phyloP scores from a whole-genome alignment of 1,140 invertebrate genomes.

The Phymastichus coffea region DNA sequence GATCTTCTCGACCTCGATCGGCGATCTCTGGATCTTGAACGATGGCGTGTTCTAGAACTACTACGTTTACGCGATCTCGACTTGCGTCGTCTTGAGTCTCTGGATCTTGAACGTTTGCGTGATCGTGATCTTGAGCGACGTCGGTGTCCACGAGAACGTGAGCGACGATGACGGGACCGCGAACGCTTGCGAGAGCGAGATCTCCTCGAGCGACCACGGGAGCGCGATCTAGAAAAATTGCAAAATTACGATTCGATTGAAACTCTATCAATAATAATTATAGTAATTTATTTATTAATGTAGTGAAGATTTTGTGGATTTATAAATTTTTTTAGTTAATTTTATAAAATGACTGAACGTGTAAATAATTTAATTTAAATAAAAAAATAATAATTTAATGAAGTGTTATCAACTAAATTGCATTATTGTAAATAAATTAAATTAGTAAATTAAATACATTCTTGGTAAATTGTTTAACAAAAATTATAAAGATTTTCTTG shows the following conservation, averaged over 20 bases:
- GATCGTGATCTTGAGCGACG: slow-evolving; percentile 54
- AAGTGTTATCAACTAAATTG: not conserved
- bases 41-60: slow-evolving; percentile 43
- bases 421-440: not conserved
- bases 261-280: too few species aligned
- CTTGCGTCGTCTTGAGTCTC: slow-evolving; percentile 53
- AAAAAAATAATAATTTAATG: slow-evolving; percentile 2
- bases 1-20: slow-evolving; percentile 56
- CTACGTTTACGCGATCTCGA: slow-evolving; percentile 52
- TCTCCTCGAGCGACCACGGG: slow-evolving; percentile 56
- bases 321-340: too few species aligned
- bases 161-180: slow-evolving; percentile 63
- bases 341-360: too few species aligned
- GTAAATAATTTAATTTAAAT: too few species aligned
- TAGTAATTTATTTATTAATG: too few species aligned
- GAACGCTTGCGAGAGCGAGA: slow-evolving; percentile 60
- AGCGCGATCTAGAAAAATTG: slow-evolving; percentile 60
- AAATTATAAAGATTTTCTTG: not conserved
- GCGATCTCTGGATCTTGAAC: slow-evolving; percentile 40
- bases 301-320: too few species aligned
- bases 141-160: slow-evolving; percentile 50
- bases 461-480: not conserved
- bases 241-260: slow-evolving; percentile 7
- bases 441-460: slow-evolving; percentile 19
- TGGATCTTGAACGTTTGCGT: slow-evolving; percentile 55